These are phyloP conservation scores for Colaptes auratus DNA, from an alignment of 2,113 vertebrate species.

Conservation along the genomic window DNA sequence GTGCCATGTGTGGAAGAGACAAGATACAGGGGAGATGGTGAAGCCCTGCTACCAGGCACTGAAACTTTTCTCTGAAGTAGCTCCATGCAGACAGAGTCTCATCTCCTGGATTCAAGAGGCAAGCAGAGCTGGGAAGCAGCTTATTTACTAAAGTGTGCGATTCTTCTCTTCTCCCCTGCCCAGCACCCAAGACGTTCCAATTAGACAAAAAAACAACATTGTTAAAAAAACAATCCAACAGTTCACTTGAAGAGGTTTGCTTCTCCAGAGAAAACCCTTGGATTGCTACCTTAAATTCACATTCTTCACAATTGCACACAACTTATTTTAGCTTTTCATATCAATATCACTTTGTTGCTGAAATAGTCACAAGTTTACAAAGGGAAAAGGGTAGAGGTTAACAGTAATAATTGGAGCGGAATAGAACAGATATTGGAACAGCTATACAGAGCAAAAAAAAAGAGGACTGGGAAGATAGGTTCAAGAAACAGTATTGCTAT, in stretches of 20 bases:
- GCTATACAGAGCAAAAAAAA: conserved; percentile 50
- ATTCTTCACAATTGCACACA: conserved; percentile 34
- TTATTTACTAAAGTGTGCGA: conserved; percentile 2
- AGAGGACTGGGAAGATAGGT: conserved; percentile 54
- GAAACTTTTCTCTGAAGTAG: conserved; percentile 46
- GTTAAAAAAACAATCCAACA: conserved; percentile 32
- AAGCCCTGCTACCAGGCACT: conserved; percentile 15
- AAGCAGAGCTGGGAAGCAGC: conserved; percentile 33
- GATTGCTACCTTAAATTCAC: conserved; percentile 33
- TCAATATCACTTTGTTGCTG: conserved; percentile 61
- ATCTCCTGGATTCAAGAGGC: conserved; percentile 19
- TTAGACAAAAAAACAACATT: neutral
- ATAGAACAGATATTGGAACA: conserved; percentile 36
- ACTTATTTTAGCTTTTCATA: conserved; percentile 62
- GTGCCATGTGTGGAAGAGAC: conserved; percentile 10
- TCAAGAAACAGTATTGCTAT: conserved; percentile 54
- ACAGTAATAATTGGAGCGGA: conserved; percentile 62
- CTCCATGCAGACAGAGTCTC: conserved; percentile 26
- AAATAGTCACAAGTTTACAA: conserved; percentile 60
- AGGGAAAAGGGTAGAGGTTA: conserved; percentile 57
- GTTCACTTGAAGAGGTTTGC: conserved; percentile 29
- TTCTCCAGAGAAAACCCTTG: conserved; percentile 36
- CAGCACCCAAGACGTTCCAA: conserved; percentile 42
- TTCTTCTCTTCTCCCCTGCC: neutral
- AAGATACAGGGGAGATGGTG: conserved; percentile 10